phyloP scores from a whole-genome alignment of 2,797 vertebrate genomes.

The Bryconaethiops microstoma region DNA sequence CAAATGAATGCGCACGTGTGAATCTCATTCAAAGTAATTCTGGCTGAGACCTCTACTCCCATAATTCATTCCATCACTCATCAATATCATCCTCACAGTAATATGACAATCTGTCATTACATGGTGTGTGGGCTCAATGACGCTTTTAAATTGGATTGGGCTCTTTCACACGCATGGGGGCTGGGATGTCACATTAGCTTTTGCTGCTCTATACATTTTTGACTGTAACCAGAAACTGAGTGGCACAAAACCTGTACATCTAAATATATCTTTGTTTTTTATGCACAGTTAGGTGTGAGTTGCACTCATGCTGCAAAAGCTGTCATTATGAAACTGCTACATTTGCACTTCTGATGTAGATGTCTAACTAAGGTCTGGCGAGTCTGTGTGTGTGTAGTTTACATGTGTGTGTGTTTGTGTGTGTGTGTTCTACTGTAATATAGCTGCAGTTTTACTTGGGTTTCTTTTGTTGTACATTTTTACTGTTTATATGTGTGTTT shows the following conservation, averaged over 20 bases:
- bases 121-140: slow-evolving; percentile 23
- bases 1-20: slow-evolving; percentile 11
- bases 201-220: slow-evolving; percentile 10
- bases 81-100: slow-evolving; percentile 37
- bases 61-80: slow-evolving; percentile 47
- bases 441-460: too few relatives aligned
- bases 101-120: slow-evolving; percentile 44
- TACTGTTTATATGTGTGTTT: too few relatives aligned
- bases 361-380: neutral
- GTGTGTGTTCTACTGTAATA: too few relatives aligned
- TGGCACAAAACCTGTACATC: neutral
- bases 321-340: neutral
- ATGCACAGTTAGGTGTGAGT: neutral
- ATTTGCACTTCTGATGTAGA: neutral
- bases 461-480: too few relatives aligned
- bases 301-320: neutral
- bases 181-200: slow-evolving; percentile 2
- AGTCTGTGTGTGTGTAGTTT: neutral
- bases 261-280: neutral
- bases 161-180: slow-evolving; percentile 14
- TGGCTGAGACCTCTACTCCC: slow-evolving; percentile 22
- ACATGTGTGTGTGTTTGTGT: too few relatives aligned
- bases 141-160: slow-evolving; percentile 39
- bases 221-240: neutral
- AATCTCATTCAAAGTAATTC: slow-evolving; percentile 41